Evolutionary conservation across 2,797 vertebrate genomes (phyloP), one percentile per base, ranked within the genome.

Genomic region (Lophotriccus pileatus): DNA sequence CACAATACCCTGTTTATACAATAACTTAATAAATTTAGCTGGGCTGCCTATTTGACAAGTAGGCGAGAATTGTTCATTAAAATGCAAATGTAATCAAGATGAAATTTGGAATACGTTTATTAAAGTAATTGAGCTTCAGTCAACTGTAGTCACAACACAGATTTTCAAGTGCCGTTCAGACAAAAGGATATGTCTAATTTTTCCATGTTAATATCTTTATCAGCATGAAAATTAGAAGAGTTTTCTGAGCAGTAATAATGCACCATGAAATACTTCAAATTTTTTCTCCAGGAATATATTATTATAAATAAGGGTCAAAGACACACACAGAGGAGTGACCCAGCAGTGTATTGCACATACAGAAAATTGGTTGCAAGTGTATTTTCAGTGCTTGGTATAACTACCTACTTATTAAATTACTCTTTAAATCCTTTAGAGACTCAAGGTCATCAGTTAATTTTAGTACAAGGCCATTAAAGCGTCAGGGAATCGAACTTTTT

Each of bases 61-160:
- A 97, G 97, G 97, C 84, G 93, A 97, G 96, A 97, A 94, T 96
- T 41, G 37, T 95, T 98, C 96, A 97, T 98, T 98, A 98, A 97
- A 97, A 98, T 97, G 97, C 94, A 98, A 98, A 98, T 98, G 93
- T 95, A 97, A 97, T 92, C 58, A 94, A 97, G 96, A 96, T 98
- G 95, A 98, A 98, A 98, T 98, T 97, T 96, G 94, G 85, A 98
- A 97, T 94, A 98, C 94, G 96, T 98, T 98, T 98, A 98, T 99
- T 98, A 98, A 84, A 95, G 94, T 87, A 97, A 98, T 98, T 98
- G 98, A 98, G 97, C 97, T 98, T 97, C 97, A 98, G 96, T 98
- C 97, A 97, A 80, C 97, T 98, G 97, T 97, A 98, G 98, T 98
- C 98, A 98, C 89, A 97, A 97, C 97, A 98, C 52, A 95, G 96